Conservation (phyloP, 2,113 vertebrate genomes). For the Stigmatopora nigra region DNA sequence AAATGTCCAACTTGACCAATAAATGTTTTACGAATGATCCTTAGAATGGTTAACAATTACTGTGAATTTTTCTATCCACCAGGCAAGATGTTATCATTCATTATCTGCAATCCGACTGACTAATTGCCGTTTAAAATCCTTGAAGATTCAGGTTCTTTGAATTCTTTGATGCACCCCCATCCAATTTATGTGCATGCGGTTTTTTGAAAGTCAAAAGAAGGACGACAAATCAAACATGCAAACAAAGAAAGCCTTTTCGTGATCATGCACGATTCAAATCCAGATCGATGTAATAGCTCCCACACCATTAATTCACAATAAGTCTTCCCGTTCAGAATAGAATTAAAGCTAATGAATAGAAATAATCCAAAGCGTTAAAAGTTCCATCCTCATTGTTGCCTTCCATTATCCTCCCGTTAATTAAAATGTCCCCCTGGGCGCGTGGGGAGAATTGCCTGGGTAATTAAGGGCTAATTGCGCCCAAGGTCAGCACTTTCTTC, state of each 20-base stretch:
- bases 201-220: not conserved
- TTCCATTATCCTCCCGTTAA: slow-evolving; percentile 41
- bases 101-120: not conserved
- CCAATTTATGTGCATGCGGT: not conserved
- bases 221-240: not conserved
- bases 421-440: slow-evolving; percentile 42
- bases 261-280: not conserved
- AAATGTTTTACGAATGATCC: slow-evolving; percentile 15
- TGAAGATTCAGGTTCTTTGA: not conserved
- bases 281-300: not conserved
- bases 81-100: not conserved
- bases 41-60: not conserved
- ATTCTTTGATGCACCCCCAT: not conserved
- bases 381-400: slow-evolving; percentile 25
- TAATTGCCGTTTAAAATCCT: not conserved
- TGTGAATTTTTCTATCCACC: not conserved
- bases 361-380: slow-evolving; percentile 1
- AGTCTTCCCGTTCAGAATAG: not conserved
- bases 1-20: slow-evolving; percentile 29
- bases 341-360: not conserved
- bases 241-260: not conserved
- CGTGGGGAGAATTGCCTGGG: slow-evolving; percentile 13
- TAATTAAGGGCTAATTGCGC: slow-evolving; percentile 53
- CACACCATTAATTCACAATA: not conserved
- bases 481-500: slow-evolving; percentile 46